These are phyloP conservation scores for Callinectes sapidus DNA, from an alignment of 2,888 invertebrate genomes.

Conservation along the genomic window DNA sequence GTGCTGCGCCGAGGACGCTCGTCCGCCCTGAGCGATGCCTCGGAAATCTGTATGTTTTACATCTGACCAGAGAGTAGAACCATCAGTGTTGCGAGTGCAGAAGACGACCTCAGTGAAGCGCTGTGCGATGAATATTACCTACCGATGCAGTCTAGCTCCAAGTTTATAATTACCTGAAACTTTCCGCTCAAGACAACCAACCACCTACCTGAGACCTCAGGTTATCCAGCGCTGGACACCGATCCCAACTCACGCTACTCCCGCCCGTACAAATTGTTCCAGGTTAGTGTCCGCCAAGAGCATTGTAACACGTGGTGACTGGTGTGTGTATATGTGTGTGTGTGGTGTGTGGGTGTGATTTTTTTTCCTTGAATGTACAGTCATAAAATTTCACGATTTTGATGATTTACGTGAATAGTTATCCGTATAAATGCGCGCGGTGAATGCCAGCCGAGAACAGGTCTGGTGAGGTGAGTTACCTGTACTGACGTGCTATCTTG, in stretches of 20 bases:
- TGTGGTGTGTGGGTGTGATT: background rate
- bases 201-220: slow-evolving; percentile 40
- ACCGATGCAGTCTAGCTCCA: slow-evolving; percentile 18
- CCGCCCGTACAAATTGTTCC: slow-evolving; percentile 41
- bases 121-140: background rate
- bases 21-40: slow-evolving; percentile 37
- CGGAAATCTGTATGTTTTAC: slow-evolving; percentile 40
- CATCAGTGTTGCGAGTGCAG: slow-evolving; percentile 36
- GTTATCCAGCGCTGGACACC: background rate
- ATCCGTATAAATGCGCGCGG: background rate
- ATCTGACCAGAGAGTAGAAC: slow-evolving; percentile 27
- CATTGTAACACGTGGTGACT: background rate
- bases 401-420: background rate
- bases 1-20: background rate
- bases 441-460: background rate
- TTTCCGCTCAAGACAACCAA: slow-evolving; percentile 25
- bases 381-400: background rate
- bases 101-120: slow-evolving; percentile 43
- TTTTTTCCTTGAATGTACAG: background rate
- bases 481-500: background rate
- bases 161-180: slow-evolving; percentile 2
- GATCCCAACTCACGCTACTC: slow-evolving; percentile 10
- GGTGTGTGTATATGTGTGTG: background rate
- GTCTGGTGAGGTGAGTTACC: background rate
- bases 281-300: slow-evolving; percentile 2